These are phyloP conservation scores for Hermaeophaga mercurialis DNA, from an alignment of 2,888 invertebrate species.

Conservation along the genomic window DNA sequence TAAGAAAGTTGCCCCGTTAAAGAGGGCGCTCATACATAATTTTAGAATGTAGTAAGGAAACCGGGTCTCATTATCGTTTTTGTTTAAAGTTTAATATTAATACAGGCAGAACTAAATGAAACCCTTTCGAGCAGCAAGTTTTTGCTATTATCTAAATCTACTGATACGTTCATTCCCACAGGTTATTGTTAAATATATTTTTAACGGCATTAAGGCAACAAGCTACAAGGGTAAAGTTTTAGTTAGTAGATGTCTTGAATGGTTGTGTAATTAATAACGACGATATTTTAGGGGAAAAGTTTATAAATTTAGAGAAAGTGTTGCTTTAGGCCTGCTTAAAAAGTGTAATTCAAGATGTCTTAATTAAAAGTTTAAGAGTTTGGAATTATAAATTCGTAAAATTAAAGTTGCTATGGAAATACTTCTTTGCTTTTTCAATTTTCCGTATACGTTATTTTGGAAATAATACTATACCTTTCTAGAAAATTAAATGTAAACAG, in stretches of 20 bases:
- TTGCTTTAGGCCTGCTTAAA: no score
- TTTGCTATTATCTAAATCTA: background rate
- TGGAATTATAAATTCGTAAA: no score
- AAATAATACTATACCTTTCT: no score
- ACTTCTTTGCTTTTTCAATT: no score
- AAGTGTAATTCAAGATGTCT: no score
- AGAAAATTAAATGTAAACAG: no score
- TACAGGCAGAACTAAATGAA: constrained; percentile 7
- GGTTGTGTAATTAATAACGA: constrained; percentile 5
- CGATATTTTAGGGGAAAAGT: background rate
- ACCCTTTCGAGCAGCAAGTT: constrained; percentile 4
- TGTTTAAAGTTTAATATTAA: constrained; percentile 15
- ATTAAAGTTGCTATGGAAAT: no score
- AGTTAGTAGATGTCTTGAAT: background rate
- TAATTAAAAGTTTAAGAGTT: no score
- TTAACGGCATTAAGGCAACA: background rate
- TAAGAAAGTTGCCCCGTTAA: background rate
- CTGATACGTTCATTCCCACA: background rate
- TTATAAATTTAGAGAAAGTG: constrained; percentile 3
- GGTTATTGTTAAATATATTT: background rate
- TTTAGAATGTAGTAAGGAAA: background rate
- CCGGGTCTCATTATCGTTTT: constrained; percentile 3
- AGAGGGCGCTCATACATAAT: background rate
- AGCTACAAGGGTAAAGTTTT: background rate
- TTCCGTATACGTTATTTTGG: no score